Percentiles rank a stretch among this genome's conserved stretches.
phyloP scores from a whole-genome alignment of 1,140 invertebrate genomes.

The Cotesia vestalis region DNA sequence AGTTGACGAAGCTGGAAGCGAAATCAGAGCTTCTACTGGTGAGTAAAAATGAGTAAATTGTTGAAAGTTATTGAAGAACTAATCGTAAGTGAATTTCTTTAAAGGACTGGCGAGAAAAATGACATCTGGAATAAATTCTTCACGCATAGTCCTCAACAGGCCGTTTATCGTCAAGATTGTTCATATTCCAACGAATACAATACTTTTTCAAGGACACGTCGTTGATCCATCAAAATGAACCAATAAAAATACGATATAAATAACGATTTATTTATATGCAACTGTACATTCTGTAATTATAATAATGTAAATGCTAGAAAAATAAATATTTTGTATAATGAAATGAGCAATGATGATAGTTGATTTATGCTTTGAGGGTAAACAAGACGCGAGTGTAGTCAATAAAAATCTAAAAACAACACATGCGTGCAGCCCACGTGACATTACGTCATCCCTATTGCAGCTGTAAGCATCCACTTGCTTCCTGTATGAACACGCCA shows the following conservation, averaged over 20 bases:
- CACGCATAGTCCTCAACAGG: too few relatives aligned
- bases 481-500: too few relatives aligned
- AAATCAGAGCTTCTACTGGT: conserved; percentile 69
- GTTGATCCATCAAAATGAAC: neutral
- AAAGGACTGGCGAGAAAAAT: too few relatives aligned
- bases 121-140: too few relatives aligned
- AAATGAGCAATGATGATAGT: too few relatives aligned
- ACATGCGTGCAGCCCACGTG: neutral
- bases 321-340: too few relatives aligned
- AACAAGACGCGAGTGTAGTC: neutral
- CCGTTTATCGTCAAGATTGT: too few relatives aligned
- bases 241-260: neutral
- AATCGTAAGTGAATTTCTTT: neutral
- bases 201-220: neutral
- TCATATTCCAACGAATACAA: too few relatives aligned
- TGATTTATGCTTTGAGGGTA: too few relatives aligned
- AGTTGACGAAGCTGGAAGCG: conserved; percentile 72
- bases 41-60: conserved; percentile 21
- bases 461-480: neutral
- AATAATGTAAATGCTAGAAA: too few relatives aligned
- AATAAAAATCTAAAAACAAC: conserved; percentile 36
- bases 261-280: neutral
- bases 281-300: too few relatives aligned
- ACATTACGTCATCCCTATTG: neutral
- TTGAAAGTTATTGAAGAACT: too few relatives aligned